Base-by-base conservation (phyloP, 2,888 invertebrate species). In the Ophioninae sp. region DNA sequence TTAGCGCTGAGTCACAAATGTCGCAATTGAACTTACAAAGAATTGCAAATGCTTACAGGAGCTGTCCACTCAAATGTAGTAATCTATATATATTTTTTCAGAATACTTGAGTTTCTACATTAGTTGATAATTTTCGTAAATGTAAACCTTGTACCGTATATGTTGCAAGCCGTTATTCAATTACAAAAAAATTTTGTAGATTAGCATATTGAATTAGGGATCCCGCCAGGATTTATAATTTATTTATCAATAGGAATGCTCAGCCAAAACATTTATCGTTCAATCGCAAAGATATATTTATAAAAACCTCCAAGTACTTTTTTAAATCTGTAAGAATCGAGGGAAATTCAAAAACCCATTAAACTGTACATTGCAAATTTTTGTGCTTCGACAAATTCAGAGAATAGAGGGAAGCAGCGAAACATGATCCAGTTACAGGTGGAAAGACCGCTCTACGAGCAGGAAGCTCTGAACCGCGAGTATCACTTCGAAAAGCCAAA, bases 391-490 rank as follows among this genome's bases (percentile, higher is more conserved):
- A 21, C 56, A 3, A 5, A 17, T 75, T 6, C 39, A 75, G 75
- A 57, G 39, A 85, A 86, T 62, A 78, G 67, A 21, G 86, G 85
- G 69, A 88, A 87, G 67, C 84, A 82, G 57, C 79, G 73, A 7
- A 85, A 85, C 0, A 65, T 82, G 23, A 62, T 86, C 44, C 87
- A 87, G 72, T 72, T 91, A 64, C 87, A 92, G 85, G 93, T 94
- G 30, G 93, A 94, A 77, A 91, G 94, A 78, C 94, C 94, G 10
- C 85, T 94, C 44, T 94, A 94, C 77, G 93, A 94, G 84, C 93
- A 94, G 79, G 93, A 94, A 84, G 91, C 93, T 80, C 89, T 94
- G 41, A 92, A 94, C 80, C 87, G 92, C 82, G 93, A 93, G 87
- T 93, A 93, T 87, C 89, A 92, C 81, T 94, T 94, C 88, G 92